Conservation (phyloP, 2,888 invertebrate species). For the Drosophila longiperda region DNA sequence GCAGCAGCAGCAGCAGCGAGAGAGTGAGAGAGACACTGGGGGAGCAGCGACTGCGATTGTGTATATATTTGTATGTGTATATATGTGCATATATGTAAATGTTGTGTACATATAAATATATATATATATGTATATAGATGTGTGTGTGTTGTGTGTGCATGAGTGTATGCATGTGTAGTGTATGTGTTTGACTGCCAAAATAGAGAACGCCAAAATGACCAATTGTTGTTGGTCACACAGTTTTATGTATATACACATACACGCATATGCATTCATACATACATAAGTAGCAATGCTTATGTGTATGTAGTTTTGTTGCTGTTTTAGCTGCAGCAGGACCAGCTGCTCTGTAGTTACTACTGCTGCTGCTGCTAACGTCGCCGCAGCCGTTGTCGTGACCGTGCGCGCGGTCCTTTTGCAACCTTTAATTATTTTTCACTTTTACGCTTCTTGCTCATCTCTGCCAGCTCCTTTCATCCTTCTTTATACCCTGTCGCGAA, state of each 20-base stretch:
- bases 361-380: conserved; percentile 28
- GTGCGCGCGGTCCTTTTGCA: conserved; percentile 51
- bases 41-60: conserved; percentile 53
- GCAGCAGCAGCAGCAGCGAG: conserved; percentile 48
- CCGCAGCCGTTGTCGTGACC: conserved; percentile 19
- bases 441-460: conserved; percentile 75
- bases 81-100: neutral
- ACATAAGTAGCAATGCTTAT: conserved; percentile 9
- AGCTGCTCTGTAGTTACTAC: conserved; percentile 49
- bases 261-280: conserved; percentile 12
- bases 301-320: conserved; percentile 49
- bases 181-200: conserved; percentile 56
- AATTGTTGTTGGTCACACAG: conserved; percentile 66
- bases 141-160: neutral
- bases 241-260: conserved; percentile 47
- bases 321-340: conserved; percentile 49
- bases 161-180: neutral
- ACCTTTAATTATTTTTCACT: conserved; percentile 80
- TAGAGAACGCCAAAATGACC: conserved; percentile 67
- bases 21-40: conserved; percentile 58
- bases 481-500: conserved; percentile 60
- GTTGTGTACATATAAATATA: neutral
- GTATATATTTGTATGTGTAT: conserved; percentile 13
- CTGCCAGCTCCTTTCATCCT: conserved; percentile 75
- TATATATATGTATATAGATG: neutral